phyloP scores from a whole-genome alignment of 2,888 invertebrate genomes.

The Dryobota labecula region DNA sequence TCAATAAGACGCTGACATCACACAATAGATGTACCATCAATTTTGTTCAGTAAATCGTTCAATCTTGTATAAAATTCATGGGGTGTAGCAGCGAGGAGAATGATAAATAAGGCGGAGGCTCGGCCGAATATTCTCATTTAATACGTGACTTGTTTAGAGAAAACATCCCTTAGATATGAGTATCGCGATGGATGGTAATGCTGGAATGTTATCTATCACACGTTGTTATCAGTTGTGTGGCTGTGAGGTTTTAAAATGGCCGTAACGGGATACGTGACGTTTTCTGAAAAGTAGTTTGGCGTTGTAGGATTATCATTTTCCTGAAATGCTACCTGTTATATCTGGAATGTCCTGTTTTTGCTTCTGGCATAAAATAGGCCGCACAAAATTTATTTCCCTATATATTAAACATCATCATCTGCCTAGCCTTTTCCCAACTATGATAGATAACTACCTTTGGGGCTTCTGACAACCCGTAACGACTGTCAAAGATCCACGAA shows the following conservation, averaged over 20 bases:
- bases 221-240: slow-evolving; percentile 79
- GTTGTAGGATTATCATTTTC: no score
- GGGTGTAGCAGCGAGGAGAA: slow-evolving; percentile 88
- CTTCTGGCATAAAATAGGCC: not conserved
- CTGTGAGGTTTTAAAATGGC: slow-evolving; percentile 55
- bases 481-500: no score
- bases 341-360: not conserved
- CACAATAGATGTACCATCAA: slow-evolving; percentile 90
- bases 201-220: slow-evolving; percentile 84
- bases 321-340: no score
- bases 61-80: slow-evolving; percentile 91
- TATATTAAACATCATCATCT: no score
- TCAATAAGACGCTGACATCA: slow-evolving; percentile 86
- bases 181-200: slow-evolving; percentile 83
- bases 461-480: no score
- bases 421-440: no score
- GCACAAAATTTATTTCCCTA: no score
- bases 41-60: slow-evolving; percentile 90
- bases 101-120: slow-evolving; percentile 90
- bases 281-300: no score
- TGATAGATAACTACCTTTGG: no score
- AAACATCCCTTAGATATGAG: slow-evolving; percentile 86
- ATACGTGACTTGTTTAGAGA: slow-evolving; percentile 90
- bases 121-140: slow-evolving; percentile 90
- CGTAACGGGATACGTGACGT: not conserved